These are phyloP conservation scores for Trichogramma pretiosum DNA, from an alignment of 1,140 invertebrate genomes.

Conservation along the genomic window DNA sequence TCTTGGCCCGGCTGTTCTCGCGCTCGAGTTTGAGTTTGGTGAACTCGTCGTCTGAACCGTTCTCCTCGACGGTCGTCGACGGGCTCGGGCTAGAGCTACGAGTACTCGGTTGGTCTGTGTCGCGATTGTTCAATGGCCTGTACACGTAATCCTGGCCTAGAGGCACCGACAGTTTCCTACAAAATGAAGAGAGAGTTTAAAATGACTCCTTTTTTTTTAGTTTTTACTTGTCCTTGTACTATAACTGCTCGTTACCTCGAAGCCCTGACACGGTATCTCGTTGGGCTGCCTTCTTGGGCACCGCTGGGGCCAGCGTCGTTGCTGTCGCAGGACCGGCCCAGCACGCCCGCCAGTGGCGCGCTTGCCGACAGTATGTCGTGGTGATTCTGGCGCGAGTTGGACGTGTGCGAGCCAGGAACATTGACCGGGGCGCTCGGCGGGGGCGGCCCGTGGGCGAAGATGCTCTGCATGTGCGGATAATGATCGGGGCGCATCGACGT, in stretches of 20 bases:
- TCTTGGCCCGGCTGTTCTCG: slow-evolving; percentile 42
- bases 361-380: slow-evolving; percentile 22
- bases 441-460: slow-evolving; percentile 40
- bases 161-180: not conserved
- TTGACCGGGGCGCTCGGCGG: slow-evolving; percentile 37
- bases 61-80: slow-evolving; percentile 1
- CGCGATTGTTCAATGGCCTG: not conserved
- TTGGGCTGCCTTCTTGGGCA: too few relatives aligned
- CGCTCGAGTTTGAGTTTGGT: slow-evolving; percentile 45
- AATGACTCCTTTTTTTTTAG: not conserved
- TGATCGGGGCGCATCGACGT: slow-evolving; percentile 56
- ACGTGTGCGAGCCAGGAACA: slow-evolving; percentile 26
- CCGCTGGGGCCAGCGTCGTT: not conserved
- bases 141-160: not conserved
- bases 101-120: too few relatives aligned
- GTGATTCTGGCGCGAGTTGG: not conserved
- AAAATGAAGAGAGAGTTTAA: not conserved
- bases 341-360: slow-evolving; percentile 18
- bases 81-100: slow-evolving; percentile 17
- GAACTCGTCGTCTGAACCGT: slow-evolving; percentile 47
- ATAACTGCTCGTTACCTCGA: not conserved
- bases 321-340: slow-evolving; percentile 13
- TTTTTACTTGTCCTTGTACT: slow-evolving; percentile 17
- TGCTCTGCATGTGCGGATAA: slow-evolving; percentile 42
- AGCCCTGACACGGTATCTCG: slow-evolving; percentile 2